A percentile compares a stretch with the other conserved stretches of the same genome.
Evolutionary conservation across 2,113 vertebrate species (phyloP).

Genomic region (Carassius carassius): DNA sequence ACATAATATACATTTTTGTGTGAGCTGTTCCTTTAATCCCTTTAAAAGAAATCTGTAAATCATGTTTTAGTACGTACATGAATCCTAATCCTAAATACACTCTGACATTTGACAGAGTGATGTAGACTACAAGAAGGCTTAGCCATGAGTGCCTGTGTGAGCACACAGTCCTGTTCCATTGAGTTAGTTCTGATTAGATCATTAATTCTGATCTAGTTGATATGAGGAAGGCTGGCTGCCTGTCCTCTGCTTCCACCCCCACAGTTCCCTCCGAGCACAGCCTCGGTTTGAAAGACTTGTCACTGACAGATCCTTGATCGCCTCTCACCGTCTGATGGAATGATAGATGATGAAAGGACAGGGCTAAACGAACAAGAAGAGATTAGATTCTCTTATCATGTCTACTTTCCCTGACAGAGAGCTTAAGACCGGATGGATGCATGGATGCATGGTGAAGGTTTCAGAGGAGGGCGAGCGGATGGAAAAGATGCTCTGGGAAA

Average conservation of each 20-base stretch:
- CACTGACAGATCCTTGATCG: slow-evolving; percentile 29
- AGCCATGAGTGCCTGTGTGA: background rate
- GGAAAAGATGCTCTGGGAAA: background rate
- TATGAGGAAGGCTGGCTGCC: background rate
- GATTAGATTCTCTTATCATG: slow-evolving; percentile 36
- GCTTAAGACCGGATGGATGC: background rate
- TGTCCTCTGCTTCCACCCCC: background rate
- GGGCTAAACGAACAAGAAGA: slow-evolving; percentile 26
- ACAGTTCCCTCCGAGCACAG: background rate
- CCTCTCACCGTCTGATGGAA: slow-evolving; percentile 12
- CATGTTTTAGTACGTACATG: background rate
- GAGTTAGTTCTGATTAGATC: slow-evolving; percentile 26
- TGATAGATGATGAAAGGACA: slow-evolving; percentile 35
- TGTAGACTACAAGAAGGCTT: slow-evolving; percentile 4
- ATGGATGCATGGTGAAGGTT: background rate
- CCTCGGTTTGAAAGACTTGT: slow-evolving; percentile 9
- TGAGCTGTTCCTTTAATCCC: background rate
- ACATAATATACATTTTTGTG: background rate
- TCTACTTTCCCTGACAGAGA: slow-evolving; percentile 2
- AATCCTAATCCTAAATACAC: background rate
- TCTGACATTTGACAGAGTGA: background rate
- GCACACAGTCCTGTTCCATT: background rate
- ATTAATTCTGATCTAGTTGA: slow-evolving; percentile 23
- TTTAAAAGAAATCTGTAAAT: background rate
- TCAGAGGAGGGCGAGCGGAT: background rate